Base-by-base conservation (phyloP, 1,140 invertebrate species). In the Heliothis virescens region DNA sequence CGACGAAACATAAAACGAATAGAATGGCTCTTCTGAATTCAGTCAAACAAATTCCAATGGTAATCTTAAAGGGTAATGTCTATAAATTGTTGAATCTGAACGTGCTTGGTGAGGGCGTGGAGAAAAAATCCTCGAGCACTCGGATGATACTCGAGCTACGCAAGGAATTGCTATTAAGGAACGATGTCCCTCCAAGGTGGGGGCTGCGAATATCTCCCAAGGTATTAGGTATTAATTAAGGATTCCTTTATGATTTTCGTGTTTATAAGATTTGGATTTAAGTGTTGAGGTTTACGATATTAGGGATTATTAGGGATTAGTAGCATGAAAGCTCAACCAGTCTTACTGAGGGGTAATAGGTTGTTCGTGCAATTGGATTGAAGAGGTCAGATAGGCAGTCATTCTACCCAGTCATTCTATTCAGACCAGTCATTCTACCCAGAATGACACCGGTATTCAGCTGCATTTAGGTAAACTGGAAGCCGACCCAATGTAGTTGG, bases 61-160 rank as follows among this genome's bases (percentile, higher is more conserved):
- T 69, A 69, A 69, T 69, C 50, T 69, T 69, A 52, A 69, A 52
- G 65, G 65, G 65, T 69, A 69, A 69, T 52, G 65, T 69, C 65
- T 69, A 52, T 69, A 69, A 47, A 69, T 69, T 50, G 65, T 16
- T 69, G 65, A 52, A 69, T 69, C 41, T 52, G 18, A 69, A 69
- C 65, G 65, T 69, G 65, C 65, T 69, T 26, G 48, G 12, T 13
- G 65, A 52, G 29, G 26, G 47, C 50, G 50, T 52, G 12, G 65
- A 41, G 48, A 21, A 69, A 69, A 69, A 69, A 69, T 69, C 65
- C 4, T 52, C 12, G 1, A 69, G 65, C n/a, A 16, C 65, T 69
- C 16, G 16, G 65, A 69, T 48, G 65, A 48, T 69, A 26, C 65
- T 69, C 16, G 18, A 69, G 50, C 41, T 52, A 69, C 47, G 65